These are phyloP conservation scores for Megaleporinus macrocephalus DNA, from an alignment of 2,113 vertebrate species.

Conservation along the genomic window DNA sequence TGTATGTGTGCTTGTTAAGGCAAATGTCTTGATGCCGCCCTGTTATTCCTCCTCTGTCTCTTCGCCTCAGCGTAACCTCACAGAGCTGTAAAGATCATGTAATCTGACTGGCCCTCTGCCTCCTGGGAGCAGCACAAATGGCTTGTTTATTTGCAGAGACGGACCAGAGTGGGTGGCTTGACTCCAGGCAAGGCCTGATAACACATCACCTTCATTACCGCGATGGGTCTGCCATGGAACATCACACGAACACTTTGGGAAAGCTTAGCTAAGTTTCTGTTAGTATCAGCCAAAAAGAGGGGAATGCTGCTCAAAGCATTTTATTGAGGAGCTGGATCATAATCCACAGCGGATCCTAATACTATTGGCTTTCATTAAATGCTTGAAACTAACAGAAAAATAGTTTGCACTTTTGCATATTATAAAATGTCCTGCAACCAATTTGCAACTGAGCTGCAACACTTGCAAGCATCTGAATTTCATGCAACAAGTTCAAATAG, in stretches of 20 bases:
- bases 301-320: background rate
- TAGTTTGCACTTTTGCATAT: no score
- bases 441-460: no score
- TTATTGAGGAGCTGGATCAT: no score
- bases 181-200: background rate
- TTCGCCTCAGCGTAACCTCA: background rate
- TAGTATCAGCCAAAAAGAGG: background rate
- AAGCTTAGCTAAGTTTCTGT: background rate
- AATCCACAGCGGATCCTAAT: background rate
- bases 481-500: no score
- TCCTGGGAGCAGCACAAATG: background rate
- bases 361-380: background rate
- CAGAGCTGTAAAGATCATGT: slow-evolving; percentile 33
- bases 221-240: background rate
- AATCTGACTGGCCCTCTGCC: slow-evolving; percentile 12
- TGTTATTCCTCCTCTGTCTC: background rate
- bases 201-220: background rate
- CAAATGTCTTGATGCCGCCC: slow-evolving; percentile 33
- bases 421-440: no score
- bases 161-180: background rate
- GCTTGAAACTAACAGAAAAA: no score
- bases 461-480: no score
- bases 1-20: slow-evolving; percentile 33
- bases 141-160: slow-evolving; percentile 20
- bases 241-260: background rate